phyloP scores from a whole-genome alignment of 2,797 vertebrate species.

The Siniperca undulata region DNA sequence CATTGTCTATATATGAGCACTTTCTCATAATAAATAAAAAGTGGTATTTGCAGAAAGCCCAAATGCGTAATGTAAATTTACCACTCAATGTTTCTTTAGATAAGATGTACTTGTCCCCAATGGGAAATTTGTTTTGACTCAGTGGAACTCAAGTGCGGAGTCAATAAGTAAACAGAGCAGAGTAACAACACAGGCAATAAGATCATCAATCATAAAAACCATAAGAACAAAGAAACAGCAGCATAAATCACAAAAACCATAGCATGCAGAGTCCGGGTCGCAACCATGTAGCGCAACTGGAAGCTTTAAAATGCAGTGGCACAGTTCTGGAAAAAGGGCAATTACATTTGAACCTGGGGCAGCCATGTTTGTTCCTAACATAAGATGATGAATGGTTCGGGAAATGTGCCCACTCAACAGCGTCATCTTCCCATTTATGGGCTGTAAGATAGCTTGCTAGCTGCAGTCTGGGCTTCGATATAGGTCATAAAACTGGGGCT shows the following conservation, averaged over 20 bases:
- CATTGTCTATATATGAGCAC: not conserved
- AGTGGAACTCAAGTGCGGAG: too few species aligned
- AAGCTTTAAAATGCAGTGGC: not conserved
- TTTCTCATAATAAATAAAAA: not conserved
- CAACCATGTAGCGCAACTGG: not conserved
- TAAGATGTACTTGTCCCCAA: not conserved
- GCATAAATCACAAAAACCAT: not conserved
- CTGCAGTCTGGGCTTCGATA: constrained; percentile 73
- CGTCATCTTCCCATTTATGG: constrained; percentile 42
- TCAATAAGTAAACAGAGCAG: not conserved
- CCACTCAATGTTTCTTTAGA: not conserved
- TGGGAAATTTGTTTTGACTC: not conserved
- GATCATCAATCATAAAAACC: not conserved
- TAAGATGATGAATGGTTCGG: constrained; percentile 52
- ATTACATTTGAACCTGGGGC: constrained; percentile 7
- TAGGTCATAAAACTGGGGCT: constrained; percentile 85
- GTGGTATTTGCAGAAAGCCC: not conserved
- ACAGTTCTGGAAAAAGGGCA: constrained; percentile 10
- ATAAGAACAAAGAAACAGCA: not conserved
- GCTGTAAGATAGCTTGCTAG: constrained; percentile 44
- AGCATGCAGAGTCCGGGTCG: not conserved
- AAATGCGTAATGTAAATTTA: not conserved
- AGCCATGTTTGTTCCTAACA: constrained; percentile 41
- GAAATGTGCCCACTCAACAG: constrained; percentile 45
- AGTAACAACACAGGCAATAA: not conserved